Conservation (phyloP, 2,113 vertebrate species). For the Mobula birostris region DNA sequence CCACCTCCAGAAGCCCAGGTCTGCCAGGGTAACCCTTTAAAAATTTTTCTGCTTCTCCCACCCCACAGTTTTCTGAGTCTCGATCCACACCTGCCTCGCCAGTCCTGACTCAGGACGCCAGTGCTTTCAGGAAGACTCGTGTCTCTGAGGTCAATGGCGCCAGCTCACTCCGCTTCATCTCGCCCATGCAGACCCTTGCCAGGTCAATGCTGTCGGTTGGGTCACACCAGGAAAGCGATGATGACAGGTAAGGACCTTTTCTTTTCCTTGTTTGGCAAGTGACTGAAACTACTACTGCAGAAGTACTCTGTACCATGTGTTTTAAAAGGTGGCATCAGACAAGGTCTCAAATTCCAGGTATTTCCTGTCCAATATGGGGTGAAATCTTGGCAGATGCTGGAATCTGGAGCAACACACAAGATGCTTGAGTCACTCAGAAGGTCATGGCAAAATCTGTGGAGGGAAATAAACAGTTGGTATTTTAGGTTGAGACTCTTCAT, state of each 20-base stretch:
- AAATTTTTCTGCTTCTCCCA: not conserved
- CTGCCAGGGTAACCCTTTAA: not conserved
- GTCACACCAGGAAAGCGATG: conserved; percentile 55
- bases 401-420: no score
- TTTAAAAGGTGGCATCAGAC: no score
- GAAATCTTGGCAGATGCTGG: no score
- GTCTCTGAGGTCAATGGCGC: conserved; percentile 51
- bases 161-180: conserved; percentile 58
- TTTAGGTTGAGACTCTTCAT: no score
- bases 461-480: no score
- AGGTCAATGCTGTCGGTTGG: conserved; percentile 63
- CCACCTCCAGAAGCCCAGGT: not conserved
- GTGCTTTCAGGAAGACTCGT: conserved; percentile 47
- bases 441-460: no score
- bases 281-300: not conserved
- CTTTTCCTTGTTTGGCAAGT: not conserved
- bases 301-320: no score
- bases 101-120: conserved; percentile 47
- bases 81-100: conserved; percentile 61
- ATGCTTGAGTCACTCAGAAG: no score
- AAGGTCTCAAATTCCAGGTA: no score
- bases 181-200: conserved; percentile 62
- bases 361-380: no score
- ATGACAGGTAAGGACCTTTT: conserved; percentile 53
- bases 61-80: conserved; percentile 41